Base-by-base conservation (phyloP, 2,113 vertebrate genomes). In the Desmodus rotundus region DNA sequence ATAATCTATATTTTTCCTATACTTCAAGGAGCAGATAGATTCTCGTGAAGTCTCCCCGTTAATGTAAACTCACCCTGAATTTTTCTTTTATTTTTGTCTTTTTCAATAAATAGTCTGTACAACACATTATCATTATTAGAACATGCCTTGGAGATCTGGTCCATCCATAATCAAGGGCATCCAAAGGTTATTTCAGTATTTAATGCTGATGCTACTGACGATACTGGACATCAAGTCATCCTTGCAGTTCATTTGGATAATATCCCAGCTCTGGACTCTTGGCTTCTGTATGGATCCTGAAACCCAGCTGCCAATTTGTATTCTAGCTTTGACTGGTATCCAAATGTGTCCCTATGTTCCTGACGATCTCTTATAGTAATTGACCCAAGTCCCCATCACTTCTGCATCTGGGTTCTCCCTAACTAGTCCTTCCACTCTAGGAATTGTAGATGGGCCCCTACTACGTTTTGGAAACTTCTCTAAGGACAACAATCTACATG, bases 171-270 rank as follows among this genome's bases (percentile, higher is more conserved):
- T 43, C 3, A 87, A 96, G 92, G 45, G 31, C 86, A 97, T 72
- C 45, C 87, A 94, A 96, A 94, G 94, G 72, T 96, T 73, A 93
- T 36, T 58, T 72, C 20, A 58, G 36, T 52, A 70, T 43, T 91
- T 97, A 38, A 73, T 88, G 85, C 16, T 76, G 65, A 85, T 56
- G 85, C 88, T 87, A 80, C 45, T 50, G 41, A 86, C 52, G 70
- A 20, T 52, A 52, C 19, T 95, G 8, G 47, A 86, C n/a, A 84
- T 80, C 83, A 80, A 68, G 45, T 70, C 43, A 58, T 33, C 68
- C 47, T 84, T 58, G 65, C 10, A 31, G 43, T 13, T 78, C 43
- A 85, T 87, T 73, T 89, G 89, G 72, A 94, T 50, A 45, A 54
- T 17, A 74, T 54, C 72, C 89, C 77, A 96, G 82, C 38, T 83